Evolutionary conservation across 2,797 vertebrate genomes (phyloP).

Genomic region (Chelonia mydas): DNA sequence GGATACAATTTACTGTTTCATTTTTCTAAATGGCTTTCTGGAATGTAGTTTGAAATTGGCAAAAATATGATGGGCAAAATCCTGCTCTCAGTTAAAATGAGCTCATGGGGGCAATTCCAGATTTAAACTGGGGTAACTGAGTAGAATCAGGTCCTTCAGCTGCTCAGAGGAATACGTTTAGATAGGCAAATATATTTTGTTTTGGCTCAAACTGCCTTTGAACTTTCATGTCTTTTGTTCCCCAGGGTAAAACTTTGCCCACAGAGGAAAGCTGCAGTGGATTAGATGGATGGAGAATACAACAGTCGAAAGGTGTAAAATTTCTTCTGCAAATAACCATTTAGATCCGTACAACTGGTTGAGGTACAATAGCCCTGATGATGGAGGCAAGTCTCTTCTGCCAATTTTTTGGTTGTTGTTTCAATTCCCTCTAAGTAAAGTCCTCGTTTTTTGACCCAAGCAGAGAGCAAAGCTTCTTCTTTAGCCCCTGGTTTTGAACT

Average conservation of each 20-base stretch:
- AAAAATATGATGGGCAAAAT: background rate
- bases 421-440: background rate
- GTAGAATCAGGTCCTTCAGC: background rate
- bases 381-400: background rate
- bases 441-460: constrained; percentile 1
- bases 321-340: background rate
- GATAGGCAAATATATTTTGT: background rate
- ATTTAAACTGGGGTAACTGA: background rate
- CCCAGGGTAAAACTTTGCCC: background rate
- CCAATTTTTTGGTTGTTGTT: background rate
- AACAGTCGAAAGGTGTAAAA: fast-evolving
- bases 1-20: background rate
- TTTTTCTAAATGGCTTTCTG: background rate
- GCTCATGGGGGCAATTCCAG: background rate
- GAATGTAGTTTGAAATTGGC: background rate
- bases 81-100: background rate
- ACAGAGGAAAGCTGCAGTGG: background rate
- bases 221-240: background rate
- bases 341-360: background rate
- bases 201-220: background rate
- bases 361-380: background rate
- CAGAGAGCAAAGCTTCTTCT: background rate
- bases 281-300: background rate
- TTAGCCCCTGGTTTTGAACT: background rate
- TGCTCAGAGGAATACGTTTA: background rate